Evolutionary conservation across 2,797 vertebrate genomes (phyloP), one percentile per base, ranked within the genome.

Genomic region (Tadarida brasiliensis): DNA sequence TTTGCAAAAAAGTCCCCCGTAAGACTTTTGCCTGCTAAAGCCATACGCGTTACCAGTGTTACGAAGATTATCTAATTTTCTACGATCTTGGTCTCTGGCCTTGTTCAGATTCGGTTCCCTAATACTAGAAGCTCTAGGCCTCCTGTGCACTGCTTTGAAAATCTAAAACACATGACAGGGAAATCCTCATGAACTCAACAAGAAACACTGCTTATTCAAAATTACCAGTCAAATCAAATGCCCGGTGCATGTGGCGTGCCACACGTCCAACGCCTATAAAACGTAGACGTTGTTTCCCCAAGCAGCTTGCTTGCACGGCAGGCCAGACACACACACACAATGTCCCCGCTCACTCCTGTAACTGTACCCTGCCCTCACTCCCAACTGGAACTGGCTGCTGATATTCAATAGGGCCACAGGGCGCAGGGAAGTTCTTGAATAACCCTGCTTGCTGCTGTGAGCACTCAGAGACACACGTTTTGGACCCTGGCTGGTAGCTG

Each of bases 91-190:
- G 87, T 96, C 85, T 92, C 85, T 96, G 94, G 94, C 93, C 87
- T 86, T 94, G 63, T 94, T 97, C 91, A 96, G 96, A 96, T 94
- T 74, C 89, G 39, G 94, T 93, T 96, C 89, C 87, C 44, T 87
- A 93, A 97, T 94, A 96, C 22, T 57, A 90, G 97, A 98, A 61
- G 95, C 77, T 86, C 76, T 12, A 93, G 51, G 83, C 51, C 47
- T 92, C 80, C 67, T 73, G 88, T 97, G 97, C 97, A 95, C 95
- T 94, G 96, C 47, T 87, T 63, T 80, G 84, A 97, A 98, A 98
- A 98, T 96, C 91, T 73, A 98, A 98, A 98, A 97, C 97, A 98
- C 30, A 93, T 98, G 98, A 92, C 81, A 74, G 35, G 67, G 14
- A 97, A 93, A 71, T 89, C 86, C 56, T 93, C 92, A 80, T 59